Evolutionary conservation across 2,888 invertebrate genomes (phyloP).

Genomic region (Homarus gammarus): DNA sequence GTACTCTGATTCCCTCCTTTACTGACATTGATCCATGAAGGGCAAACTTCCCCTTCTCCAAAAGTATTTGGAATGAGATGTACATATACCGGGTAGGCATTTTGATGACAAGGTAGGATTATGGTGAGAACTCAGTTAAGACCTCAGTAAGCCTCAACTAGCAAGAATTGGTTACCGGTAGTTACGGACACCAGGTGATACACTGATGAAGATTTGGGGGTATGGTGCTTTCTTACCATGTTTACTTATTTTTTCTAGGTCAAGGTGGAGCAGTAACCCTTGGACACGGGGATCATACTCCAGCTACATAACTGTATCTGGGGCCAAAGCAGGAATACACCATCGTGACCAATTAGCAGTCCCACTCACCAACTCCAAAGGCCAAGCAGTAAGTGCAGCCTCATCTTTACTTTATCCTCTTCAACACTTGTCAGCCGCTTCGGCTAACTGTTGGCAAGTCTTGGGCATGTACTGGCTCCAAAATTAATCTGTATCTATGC

Average conservation of each 20-base stretch:
- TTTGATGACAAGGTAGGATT: not conserved
- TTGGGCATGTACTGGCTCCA: no score
- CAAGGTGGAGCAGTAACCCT: slow-evolving; percentile 82
- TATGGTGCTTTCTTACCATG: not conserved
- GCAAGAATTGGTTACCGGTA: not conserved
- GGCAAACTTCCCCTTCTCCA: not conserved
- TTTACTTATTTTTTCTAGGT: slow-evolving; percentile 79
- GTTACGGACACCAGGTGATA: no score
- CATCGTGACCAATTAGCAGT: slow-evolving; percentile 1
- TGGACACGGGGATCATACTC: slow-evolving; percentile 83
- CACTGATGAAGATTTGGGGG: not conserved
- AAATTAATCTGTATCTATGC: no score
- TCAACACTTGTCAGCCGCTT: no score
- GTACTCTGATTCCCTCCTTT: no score
- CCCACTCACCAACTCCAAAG: slow-evolving; percentile 45
- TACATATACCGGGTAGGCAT: no score
- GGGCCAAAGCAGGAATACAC: slow-evolving; percentile 35
- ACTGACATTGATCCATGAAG: no score
- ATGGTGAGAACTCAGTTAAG: not conserved
- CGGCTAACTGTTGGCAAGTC: no score
- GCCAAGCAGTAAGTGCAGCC: slow-evolving; percentile 14
- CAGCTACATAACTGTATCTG: slow-evolving; percentile 76
- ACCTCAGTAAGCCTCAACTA: not conserved
- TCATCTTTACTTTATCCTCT: no score
- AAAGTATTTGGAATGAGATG: no score